Evolutionary conservation across 2,113 vertebrate species (phyloP), one percentile per base, ranked within the genome.

Genomic region (Grammatotria lemairii): DNA sequence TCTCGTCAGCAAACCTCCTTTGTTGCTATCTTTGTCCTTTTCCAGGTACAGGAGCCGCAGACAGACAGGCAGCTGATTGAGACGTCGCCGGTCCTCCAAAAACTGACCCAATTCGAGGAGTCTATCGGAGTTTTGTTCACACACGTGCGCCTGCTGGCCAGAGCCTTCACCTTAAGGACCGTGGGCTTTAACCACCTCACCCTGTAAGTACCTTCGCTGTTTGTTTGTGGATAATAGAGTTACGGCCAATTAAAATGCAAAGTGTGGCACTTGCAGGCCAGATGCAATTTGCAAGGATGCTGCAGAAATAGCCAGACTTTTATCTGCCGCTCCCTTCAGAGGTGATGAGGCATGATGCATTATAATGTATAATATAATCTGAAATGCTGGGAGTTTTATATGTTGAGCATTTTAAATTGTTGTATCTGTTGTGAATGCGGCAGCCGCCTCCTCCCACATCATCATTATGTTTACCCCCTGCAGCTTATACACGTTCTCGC

Each of bases 141-240:
- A 26, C 99, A 99, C 0, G 97, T 99, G 82, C 97, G 99, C 6
- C 97, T 99, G 31, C 93, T 99, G 73, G 99, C 99, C 55, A 94
- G 99, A 65, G 98, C 99, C 0, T 99, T 99, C 96, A 99, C 99
- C 5, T 91, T 99, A 94, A 97, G 99, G 92, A 99, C 99, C 7
- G 99, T 99, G 21, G 99, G 99, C 94, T 99, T 98, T 96, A 99
- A 99, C 96, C 98, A 99, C 91, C 97, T 99, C 94, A 99, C 99
- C 26, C 96, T 99, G 99, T 99, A 93, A 98, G 98, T 97, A 8
- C 63, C 2, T 11, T 3, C 3, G 3, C 53, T 58, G 33, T 88
- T 78, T 60, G 84, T 81, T 81, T 73, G 78, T 70, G 4, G 3
- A 31, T 83, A 80, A 88, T 60, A 17, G 7, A 78, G 81, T 88